Base-by-base conservation (phyloP, 2,888 invertebrate species). In the Coecobrya sp. region DNA sequence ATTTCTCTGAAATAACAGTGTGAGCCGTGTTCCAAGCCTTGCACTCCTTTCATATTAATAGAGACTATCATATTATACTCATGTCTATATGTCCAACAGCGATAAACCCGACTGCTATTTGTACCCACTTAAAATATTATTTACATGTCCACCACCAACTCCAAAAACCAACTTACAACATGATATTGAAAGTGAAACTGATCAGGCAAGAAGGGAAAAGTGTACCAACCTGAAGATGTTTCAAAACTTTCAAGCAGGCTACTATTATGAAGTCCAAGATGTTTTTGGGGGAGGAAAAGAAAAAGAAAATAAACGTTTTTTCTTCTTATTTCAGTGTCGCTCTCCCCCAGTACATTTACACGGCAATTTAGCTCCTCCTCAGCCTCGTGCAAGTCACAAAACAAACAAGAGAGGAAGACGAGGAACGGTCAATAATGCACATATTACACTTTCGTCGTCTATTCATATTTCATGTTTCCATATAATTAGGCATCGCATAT, bases 361-460 rank as follows among this genome's bases (percentile, higher is more conserved):
- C 19, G 19, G 62, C 11, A 2, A 62, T 19, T 36, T 82, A 42
- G 62, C 82, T 82, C 82, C 82, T 82, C 82, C 82, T 62, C 36
- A 62, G 36, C 55, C 82, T 59, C 82, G 82, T 82, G 82, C 36
- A 82, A 82, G 79, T 42, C 42, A 27, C 59, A 65, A 11, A 22
- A n/a, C n/a, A 49, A 1, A 5, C 55, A 55, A 3, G n/a, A 55
- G 55, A 55, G 13, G 36, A 36, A 68, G 55, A 55, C 8, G 36
- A 36, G 25, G 8, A 27, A 65, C 13, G 52, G 82, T 82, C 82
- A 82, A 82, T 82, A 82, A n/a, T 82, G 82, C 82, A 82, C 82
- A 52, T 8, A 42, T 22, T 27, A 55, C 49, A 52, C n/a, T n/a
- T n/a, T 79, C 52, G 13, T 79, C 49, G 11, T 45, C 45, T 45